These are phyloP conservation scores for Nephrotoma appendiculata DNA, from an alignment of 2,888 invertebrate genomes.

Conservation along the genomic window DNA sequence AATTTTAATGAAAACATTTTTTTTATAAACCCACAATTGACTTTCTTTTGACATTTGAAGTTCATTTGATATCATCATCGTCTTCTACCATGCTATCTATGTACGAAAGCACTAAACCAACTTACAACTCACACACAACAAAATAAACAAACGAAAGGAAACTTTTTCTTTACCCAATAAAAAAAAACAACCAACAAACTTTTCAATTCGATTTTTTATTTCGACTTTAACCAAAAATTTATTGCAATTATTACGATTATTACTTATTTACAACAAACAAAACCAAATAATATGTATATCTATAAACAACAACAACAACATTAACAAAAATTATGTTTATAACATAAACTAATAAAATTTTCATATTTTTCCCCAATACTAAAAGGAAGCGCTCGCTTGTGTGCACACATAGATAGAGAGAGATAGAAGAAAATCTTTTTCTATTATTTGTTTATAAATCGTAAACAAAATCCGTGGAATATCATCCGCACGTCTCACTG, in stretches of 20 bases:
- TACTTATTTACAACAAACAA: neutral
- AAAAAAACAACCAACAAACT: neutral
- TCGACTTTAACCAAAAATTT: neutral
- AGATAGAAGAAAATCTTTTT: neutral
- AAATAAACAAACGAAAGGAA: neutral
- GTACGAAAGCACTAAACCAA: neutral
- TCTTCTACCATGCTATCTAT: neutral
- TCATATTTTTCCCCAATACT: neutral
- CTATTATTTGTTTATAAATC: neutral
- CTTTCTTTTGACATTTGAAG: neutral
- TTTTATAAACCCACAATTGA: neutral
- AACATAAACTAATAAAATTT: neutral
- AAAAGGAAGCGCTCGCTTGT: neutral
- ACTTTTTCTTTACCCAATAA: neutral
- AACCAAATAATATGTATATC: neutral
- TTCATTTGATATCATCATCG: neutral
- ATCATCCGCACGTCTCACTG: neutral
- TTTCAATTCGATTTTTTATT: neutral
- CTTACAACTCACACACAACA: neutral
- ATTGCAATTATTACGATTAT: neutral
- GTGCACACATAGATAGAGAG: neutral
- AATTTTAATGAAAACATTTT: neutral
- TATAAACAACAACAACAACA: neutral
- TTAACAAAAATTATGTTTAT: neutral
- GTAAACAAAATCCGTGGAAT: neutral